Evolutionary conservation across 2,888 invertebrate genomes (phyloP).

Genomic region (Eristalis arbustorum): DNA sequence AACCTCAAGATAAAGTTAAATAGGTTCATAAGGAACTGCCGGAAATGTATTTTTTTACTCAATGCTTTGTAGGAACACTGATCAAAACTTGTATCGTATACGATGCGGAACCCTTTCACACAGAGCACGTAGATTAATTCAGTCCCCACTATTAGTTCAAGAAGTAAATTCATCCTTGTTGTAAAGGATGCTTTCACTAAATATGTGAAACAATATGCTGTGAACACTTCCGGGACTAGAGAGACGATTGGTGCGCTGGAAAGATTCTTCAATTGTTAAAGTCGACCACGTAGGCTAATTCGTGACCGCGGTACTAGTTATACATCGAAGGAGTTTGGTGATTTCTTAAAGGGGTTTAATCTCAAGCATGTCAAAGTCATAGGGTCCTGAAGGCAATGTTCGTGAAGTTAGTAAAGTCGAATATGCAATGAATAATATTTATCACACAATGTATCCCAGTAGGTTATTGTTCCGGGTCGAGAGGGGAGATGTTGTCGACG

Average conservation of each 20-base stretch:
- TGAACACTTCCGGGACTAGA: background rate
- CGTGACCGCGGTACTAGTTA: too few species aligned
- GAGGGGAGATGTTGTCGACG: too few species aligned
- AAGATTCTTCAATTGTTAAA: too few species aligned
- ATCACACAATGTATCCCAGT: too few species aligned
- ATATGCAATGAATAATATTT: background rate
- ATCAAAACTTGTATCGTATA: constrained; percentile 6
- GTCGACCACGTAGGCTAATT: too few species aligned
- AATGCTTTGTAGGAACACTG: constrained; percentile 1
- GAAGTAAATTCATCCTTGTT: constrained; percentile 1
- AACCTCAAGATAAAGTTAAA: background rate
- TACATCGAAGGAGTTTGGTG: too few species aligned
- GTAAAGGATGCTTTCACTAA: background rate
- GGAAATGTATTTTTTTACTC: constrained; percentile 27
- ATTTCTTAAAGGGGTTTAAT: too few species aligned
- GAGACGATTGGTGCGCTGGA: constrained; percentile 9
- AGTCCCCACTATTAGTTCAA: background rate
- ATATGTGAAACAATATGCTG: constrained; percentile 7
- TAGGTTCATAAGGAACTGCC: constrained; percentile 2
- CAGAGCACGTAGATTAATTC: constrained; percentile 19
- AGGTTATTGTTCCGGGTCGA: too few species aligned
- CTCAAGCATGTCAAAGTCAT: too few species aligned
- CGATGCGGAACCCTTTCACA: constrained; percentile 34
- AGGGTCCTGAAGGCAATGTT: constrained; percentile 11
- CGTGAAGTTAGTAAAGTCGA: constrained; percentile 12